Evolutionary conservation across 2,113 vertebrate genomes (phyloP).

Genomic region (Clarias macrocephalus): DNA sequence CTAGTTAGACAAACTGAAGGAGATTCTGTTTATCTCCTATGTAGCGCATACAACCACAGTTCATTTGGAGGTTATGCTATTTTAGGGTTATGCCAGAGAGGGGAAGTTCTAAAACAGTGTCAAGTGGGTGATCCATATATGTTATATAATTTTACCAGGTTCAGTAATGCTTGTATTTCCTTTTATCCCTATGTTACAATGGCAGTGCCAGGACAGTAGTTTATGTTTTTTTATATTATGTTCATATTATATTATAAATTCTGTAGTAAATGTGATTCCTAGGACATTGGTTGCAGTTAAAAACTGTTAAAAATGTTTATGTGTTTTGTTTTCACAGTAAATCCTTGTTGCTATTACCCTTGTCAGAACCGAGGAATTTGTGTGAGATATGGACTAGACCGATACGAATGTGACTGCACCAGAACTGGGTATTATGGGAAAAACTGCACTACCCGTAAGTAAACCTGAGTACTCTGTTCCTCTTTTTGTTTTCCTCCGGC

Average conservation of each 20-base stretch:
- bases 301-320: not conserved
- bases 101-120: conserved; percentile 25
- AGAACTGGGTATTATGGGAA: conserved; percentile 83
- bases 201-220: not conserved
- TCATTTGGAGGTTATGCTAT: conserved; percentile 21
- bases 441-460: conserved; percentile 90
- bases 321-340: conserved; percentile 72
- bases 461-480: not conserved
- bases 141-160: not conserved
- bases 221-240: not conserved
- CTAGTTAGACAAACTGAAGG: not conserved
- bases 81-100: conserved; percentile 20
- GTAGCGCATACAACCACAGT: conserved; percentile 10
- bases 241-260: not conserved
- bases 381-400: conserved; percentile 71
- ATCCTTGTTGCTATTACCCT: conserved; percentile 92
- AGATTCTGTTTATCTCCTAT: conserved; percentile 29
- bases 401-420: conserved; percentile 90
- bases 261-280: not conserved
- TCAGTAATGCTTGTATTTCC: not conserved
- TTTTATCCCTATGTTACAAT: not conserved
- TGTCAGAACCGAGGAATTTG: conserved; percentile 90
- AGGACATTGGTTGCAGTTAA: not conserved
- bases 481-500: not conserved
- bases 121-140: not conserved